Evolutionary conservation across 2,888 invertebrate species (phyloP), one percentile per base, ranked within the genome.

Genomic region (Heliconius charithonia): DNA sequence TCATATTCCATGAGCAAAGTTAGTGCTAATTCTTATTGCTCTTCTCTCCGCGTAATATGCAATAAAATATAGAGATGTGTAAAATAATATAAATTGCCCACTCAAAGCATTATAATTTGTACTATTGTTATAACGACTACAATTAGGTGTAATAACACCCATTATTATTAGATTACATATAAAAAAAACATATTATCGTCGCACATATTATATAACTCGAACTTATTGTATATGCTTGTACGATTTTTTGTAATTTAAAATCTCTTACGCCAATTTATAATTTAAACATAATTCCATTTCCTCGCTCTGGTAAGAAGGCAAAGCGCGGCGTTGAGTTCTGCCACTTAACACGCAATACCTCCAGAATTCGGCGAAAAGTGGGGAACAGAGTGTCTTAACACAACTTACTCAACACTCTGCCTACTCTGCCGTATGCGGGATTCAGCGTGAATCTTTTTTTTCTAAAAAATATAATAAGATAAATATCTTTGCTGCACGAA

Each of bases 111-210:
- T 29, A 71, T 56, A 63, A 65, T 77, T 71, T 71, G 51, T 63
- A 71, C 63, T 45, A 56, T 70, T 29, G 63, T 32, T 65, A 72
- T 71, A 63, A 71, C 37, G 32, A 12, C 45, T 32, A 71, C 51
- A 77, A 71, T 71, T 65, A 77, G 32, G 25, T 65, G 65, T 77
- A 76, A 77, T 71, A 51, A 45, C 63, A 25, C 37, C 65, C 65
- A 77, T 77, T 65, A 77, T 77, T 71, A 72, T 71, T 70, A 77
- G 51, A 77, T 77, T 77, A 71, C 71, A 51, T 63, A 45, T 22
- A 69, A 69, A 45, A n/a, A 41, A 65, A 71, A 63, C 65, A 65
- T 71, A 63, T 37, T 32, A 32, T 1, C 22, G 22, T 22, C 37
- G n/a, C 25, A 41, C 41, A 41, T 25, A 16, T 69, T 41, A 41